These are phyloP conservation scores for Drosophila algonquin DNA, from an alignment of 2,888 invertebrate species.

Conservation along the genomic window DNA sequence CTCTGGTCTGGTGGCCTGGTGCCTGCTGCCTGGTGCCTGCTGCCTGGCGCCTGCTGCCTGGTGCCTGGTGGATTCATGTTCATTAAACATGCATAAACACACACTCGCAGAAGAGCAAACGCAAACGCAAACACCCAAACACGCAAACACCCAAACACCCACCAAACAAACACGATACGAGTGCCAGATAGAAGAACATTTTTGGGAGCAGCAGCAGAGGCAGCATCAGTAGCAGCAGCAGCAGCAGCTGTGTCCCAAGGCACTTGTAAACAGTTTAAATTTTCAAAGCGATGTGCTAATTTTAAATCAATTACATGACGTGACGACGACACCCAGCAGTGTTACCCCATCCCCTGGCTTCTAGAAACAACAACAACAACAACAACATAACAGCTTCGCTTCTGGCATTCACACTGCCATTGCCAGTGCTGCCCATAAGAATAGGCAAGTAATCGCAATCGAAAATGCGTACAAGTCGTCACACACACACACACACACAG, in stretches of 20 bases:
- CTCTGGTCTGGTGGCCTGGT: constrained; percentile 48
- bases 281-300: constrained; percentile 75
- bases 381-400: constrained; percentile 25
- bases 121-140: constrained; percentile 32
- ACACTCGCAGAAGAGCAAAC: constrained; percentile 20
- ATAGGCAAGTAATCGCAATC: constrained; percentile 62
- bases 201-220: constrained; percentile 16
- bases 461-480: constrained; percentile 61
- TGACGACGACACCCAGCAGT: constrained; percentile 56
- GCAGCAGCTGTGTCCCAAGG: constrained; percentile 69
- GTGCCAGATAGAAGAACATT: constrained; percentile 5
- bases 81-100: constrained; percentile 77
- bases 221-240: constrained; percentile 6
- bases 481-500: background rate
- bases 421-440: constrained; percentile 54
- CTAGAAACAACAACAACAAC: constrained; percentile 3
- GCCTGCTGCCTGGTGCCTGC: background rate
- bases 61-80: constrained; percentile 56
- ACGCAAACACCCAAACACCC: constrained; percentile 25
- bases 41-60: constrained; percentile 15
- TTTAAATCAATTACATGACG: constrained; percentile 76
- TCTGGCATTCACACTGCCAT: background rate
- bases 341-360: constrained; percentile 36
- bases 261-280: constrained; percentile 77
- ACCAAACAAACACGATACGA: constrained; percentile 20